phyloP scores from a whole-genome alignment of 2,888 invertebrate species.

The Tachina grossa region DNA sequence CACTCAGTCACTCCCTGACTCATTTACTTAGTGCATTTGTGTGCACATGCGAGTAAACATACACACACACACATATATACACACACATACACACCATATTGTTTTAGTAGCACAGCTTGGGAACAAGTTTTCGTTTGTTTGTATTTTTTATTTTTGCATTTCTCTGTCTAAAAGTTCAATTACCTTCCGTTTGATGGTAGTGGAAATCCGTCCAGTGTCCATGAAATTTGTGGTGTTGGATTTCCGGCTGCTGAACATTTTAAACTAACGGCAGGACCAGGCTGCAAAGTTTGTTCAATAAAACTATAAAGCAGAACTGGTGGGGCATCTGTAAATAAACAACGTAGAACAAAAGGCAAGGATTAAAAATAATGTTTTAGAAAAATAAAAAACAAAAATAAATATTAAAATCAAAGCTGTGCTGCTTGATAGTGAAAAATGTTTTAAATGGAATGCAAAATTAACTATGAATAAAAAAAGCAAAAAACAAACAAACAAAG shows the following conservation, averaged over 20 bases:
- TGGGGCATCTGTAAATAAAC: slow-evolving; percentile 86
- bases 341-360: slow-evolving; percentile 38
- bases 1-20: not conserved
- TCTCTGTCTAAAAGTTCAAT: slow-evolving; percentile 79
- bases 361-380: slow-evolving; percentile 42
- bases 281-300: slow-evolving; percentile 90
- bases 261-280: slow-evolving; percentile 90
- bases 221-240: slow-evolving; percentile 90
- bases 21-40: slow-evolving; percentile 3
- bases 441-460: slow-evolving; percentile 47
- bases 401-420: slow-evolving; percentile 35
- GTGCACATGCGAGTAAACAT: not conserved
- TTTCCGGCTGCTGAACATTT: slow-evolving; percentile 91
- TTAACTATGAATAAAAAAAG: not conserved
- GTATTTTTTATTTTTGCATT: not conserved
- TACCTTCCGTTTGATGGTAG: slow-evolving; percentile 85
- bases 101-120: not conserved
- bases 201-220: slow-evolving; percentile 90
- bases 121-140: slow-evolving; percentile 13
- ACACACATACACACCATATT: not conserved
- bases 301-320: slow-evolving; percentile 90
- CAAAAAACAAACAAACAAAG: not conserved
- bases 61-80: not conserved
- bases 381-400: slow-evolving; percentile 42
- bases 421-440: slow-evolving; percentile 15